Percentiles rank a stretch among this genome's conserved stretches.
phyloP scores from a whole-genome alignment of 2,113 vertebrate genomes.

The Empidonax alnorum region DNA sequence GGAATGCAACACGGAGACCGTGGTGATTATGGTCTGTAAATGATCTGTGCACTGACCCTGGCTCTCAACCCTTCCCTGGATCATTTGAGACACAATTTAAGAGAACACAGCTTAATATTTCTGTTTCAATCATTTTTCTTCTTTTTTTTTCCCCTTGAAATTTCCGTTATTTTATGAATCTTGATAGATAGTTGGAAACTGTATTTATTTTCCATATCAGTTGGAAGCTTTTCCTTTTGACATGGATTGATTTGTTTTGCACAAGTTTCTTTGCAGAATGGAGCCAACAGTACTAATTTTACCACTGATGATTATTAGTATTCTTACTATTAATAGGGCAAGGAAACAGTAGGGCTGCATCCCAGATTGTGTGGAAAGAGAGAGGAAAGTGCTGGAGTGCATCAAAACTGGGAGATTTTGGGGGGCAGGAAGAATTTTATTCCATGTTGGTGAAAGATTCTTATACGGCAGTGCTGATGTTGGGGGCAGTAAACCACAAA shows the following conservation, averaged over 20 bases:
- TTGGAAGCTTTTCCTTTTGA: conserved; percentile 11
- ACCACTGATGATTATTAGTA: background rate
- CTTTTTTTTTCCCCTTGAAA: background rate
- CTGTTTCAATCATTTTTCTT: background rate
- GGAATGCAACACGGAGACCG: conserved; percentile 7
- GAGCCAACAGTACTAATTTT: background rate
- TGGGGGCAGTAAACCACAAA: background rate
- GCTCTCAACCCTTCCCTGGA: conserved; percentile 8
- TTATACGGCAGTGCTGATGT: background rate
- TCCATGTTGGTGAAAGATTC: background rate
- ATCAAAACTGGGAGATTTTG: background rate
- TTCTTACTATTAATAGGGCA: background rate
- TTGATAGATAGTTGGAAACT: conserved; percentile 24
- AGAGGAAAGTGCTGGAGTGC: background rate
- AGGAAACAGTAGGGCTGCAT: background rate
- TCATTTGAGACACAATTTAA: conserved; percentile 15
- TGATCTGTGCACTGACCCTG: conserved; percentile 30
- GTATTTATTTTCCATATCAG: conserved; percentile 10
- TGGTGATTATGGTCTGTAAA: conserved; percentile 25
- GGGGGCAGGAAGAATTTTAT: background rate
- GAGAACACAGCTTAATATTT: background rate
- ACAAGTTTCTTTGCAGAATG: background rate
- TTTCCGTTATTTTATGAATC: background rate
- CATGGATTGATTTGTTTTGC: conserved; percentile 33
- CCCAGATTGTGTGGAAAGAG: background rate